Percentiles rank a stretch among this genome's conserved stretches.
phyloP scores from a whole-genome alignment of 2,797 vertebrate genomes.

The Gadopsis marmoratus region DNA sequence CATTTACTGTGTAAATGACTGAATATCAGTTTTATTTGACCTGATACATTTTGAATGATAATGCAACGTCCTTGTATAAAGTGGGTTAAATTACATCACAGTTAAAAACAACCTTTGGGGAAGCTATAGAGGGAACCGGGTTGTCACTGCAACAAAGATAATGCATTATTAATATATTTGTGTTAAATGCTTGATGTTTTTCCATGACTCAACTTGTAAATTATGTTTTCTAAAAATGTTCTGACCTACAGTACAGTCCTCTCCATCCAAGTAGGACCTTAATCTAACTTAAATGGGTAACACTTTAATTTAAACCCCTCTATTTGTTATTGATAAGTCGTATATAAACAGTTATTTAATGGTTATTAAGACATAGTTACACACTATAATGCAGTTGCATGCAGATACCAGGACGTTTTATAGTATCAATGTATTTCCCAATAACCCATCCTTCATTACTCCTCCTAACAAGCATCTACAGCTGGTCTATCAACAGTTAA shows the following conservation, averaged over 20 bases:
- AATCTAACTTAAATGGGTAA: background rate
- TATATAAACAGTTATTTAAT: background rate
- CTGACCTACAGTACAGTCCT: background rate
- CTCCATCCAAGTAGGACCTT: background rate
- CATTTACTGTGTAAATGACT: background rate
- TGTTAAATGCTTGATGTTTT: background rate
- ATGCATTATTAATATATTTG: background rate
- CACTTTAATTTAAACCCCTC: background rate
- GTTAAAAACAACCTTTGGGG: background rate
- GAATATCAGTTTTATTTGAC: background rate
- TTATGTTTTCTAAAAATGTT: background rate
- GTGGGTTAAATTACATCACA: background rate
- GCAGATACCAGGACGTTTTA: too few species aligned
- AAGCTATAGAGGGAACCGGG: background rate
- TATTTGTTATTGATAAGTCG: background rate
- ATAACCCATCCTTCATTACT: background rate
- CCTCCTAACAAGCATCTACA: background rate
- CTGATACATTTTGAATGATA: background rate
- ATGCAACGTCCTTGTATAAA: constrained; percentile 1
- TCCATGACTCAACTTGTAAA: background rate
- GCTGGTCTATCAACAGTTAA: background rate
- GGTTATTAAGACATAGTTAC: background rate
- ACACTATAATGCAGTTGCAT: background rate
- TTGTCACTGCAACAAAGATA: background rate
- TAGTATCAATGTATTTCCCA: too few species aligned